Evolutionary conservation across 2,797 vertebrate genomes (phyloP), one percentile per base, ranked within the genome.

Genomic region (Lacerta viridis): DNA sequence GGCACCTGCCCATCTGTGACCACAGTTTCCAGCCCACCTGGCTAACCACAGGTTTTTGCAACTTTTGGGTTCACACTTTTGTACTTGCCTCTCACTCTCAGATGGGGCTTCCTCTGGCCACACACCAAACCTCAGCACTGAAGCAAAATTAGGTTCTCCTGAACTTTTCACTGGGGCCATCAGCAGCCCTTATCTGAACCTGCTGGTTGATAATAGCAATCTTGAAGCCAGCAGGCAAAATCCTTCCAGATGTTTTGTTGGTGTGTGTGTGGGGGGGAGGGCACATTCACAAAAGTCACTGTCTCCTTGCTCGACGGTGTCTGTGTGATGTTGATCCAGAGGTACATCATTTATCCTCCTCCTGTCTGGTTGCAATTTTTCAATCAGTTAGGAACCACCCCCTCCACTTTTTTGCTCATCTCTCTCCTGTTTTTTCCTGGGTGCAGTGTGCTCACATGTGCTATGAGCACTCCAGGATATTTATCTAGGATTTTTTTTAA

Each of bases 401-500:
- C 25, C 6, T 33, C 36, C 0, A 1, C 0, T 23, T 83, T 25
- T 33, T 2, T 43, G 7, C 41, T 39, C 55, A 25, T 39, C 25
- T 64, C 59, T 39, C 61, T 64, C 36, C 29, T n/a, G 2, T 7
- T 23, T 43, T 33, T 2, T 23, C 69, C 46, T 2, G 1, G n/a
- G 55, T 18, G 43, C 82, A 74, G 69, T 39, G 13, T 78, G 13
- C 10, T 50, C 43, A 59, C 27, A 72, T 76, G 27, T 43, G 17
- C 83, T 61, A 75, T 85, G 72, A 85, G 59, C 83, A 76, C 41
- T 85, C 39, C 27, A 18, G 72, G 27, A 85, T 64, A 85, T 76
- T 72, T 61, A 36, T n/a, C 9, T 9, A 76, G 55, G 25, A 23
- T 5, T 61, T 61, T 61, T 74, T 84, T 59, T 10, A 0, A 11